A percentile compares a stretch with the other conserved stretches of the same genome.
Conservation (phyloP, 2,797 vertebrate genomes). For the Eleutherodactylus coqui region DNA sequence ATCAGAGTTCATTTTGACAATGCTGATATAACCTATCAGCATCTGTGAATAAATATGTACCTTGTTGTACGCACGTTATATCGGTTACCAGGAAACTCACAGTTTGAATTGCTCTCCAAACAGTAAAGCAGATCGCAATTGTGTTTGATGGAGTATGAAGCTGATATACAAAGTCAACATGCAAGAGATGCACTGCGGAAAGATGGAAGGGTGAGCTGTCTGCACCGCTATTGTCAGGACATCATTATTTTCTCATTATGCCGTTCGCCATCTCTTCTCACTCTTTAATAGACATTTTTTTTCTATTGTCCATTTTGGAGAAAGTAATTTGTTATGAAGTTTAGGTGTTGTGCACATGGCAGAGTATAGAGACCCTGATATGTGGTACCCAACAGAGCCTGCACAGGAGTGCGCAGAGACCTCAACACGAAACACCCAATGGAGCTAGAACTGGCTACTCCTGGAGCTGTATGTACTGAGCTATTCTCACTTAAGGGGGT, state of each 20-base stretch:
- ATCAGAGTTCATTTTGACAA: constrained; percentile 53
- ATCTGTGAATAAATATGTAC: constrained; percentile 64
- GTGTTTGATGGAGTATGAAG: constrained; percentile 58
- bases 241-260: constrained; percentile 59
- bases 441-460: too few relatives aligned
- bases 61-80: constrained; percentile 61
- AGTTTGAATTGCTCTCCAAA: constrained; percentile 60
- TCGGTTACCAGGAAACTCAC: constrained; percentile 59
- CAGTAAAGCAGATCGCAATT: constrained; percentile 53
- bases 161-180: constrained; percentile 62
- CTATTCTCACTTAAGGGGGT: too few relatives aligned
- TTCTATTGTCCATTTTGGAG: neutral
- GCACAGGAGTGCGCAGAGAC: neutral
- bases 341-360: neutral
- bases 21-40: constrained; percentile 63
- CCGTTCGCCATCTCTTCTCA: constrained; percentile 49
- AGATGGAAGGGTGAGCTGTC: constrained; percentile 60
- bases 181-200: constrained; percentile 43
- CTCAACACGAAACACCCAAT: too few relatives aligned
- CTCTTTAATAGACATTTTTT: constrained; percentile 19
- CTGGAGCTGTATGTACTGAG: too few relatives aligned
- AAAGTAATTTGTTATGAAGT: neutral
- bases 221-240: constrained; percentile 31
- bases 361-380: neutral
- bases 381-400: neutral